phyloP scores from a whole-genome alignment of 2,113 vertebrate genomes.

The Leptobrachium ailaonicum region DNA sequence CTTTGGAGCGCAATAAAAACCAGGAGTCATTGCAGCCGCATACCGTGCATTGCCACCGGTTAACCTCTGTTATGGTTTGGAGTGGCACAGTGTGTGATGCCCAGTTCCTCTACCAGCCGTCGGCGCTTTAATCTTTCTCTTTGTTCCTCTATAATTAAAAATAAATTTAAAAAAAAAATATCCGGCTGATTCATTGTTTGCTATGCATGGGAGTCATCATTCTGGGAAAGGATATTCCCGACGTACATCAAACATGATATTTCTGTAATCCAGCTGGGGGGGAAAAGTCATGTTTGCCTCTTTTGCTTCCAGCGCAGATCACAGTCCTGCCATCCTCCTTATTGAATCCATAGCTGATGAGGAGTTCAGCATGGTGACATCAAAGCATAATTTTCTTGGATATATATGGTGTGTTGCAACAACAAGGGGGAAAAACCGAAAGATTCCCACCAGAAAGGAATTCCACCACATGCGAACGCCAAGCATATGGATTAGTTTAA shows the following conservation, averaged over 20 bases:
- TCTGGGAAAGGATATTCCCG: constrained; percentile 35
- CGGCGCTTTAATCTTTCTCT: too few relatives aligned
- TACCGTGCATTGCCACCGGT: too few relatives aligned
- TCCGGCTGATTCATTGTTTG: background rate
- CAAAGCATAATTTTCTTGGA: constrained; percentile 65
- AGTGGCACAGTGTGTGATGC: too few relatives aligned
- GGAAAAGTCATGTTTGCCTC: background rate
- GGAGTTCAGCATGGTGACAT: constrained; percentile 58
- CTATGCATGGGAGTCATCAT: background rate
- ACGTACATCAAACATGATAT: constrained; percentile 36
- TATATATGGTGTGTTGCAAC: constrained; percentile 71
- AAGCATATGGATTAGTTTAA: constrained; percentile 61
- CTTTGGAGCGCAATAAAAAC: too few relatives aligned
- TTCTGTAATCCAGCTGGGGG: constrained; percentile 19
- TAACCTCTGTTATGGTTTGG: too few relatives aligned
- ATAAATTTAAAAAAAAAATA: background rate
- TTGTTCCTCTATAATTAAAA: too few relatives aligned
- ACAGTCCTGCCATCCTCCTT: constrained; percentile 59
- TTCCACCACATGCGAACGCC: constrained; percentile 58
- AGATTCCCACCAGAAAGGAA: constrained; percentile 64
- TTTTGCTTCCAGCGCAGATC: constrained; percentile 52
- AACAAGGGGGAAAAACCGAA: constrained; percentile 35
- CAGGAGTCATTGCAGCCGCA: too few relatives aligned
- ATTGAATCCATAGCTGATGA: constrained; percentile 72
- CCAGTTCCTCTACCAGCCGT: too few relatives aligned